Base-by-base conservation (phyloP, 2,888 invertebrate genomes). In the Oxytorus armatus region DNA sequence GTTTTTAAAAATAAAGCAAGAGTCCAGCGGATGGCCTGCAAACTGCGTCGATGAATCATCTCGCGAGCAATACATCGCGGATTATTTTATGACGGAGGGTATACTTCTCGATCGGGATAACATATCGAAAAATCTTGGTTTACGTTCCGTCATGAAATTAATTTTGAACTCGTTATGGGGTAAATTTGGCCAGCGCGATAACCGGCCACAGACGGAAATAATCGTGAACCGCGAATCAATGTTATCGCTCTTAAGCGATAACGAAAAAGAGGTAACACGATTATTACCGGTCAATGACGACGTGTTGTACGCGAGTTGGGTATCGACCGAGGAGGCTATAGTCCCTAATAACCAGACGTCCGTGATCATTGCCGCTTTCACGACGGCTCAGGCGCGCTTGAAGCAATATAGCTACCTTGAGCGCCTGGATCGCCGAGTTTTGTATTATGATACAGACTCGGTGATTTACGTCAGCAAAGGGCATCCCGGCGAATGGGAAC, bases 291-390 rank as follows among this genome's bases (percentile, higher is more conserved):
- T 83, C 3, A 82, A 76, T 21, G 83, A 85, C 11, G 68, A 86
- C 4, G 70, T 77, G 4, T 29, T 29, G 5, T 29, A 29, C 29
- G 29, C 29, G 29, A 29, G 80, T 55, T 87, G 85, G 81, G 70
- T 79, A 23, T 59, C 79, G 23, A 75, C 61, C 21, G 79, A 83
- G 0, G 86, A 85, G 49, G 73, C 74, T 51, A 10, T 49, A 21
- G 25, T 65, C 23, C 29, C 63, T 4, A 66, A 78, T n/a, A 68
- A 76, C 39, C 47, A 59, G 0, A 81, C 80, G 5, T 89, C 88
- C 77, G 84, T 88, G 0, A 83, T 86, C 10, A 84, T 92, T 8
- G 92, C 90, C 0, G 85, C 88, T 0, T 91, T 88, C 53, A 89
- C 91, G 0, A 89, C 91, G 0, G 69, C 87, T 2, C 84, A 86